These are phyloP conservation scores for Eilema depressum DNA, from an alignment of 2,888 invertebrate species.

Conservation along the genomic window DNA sequence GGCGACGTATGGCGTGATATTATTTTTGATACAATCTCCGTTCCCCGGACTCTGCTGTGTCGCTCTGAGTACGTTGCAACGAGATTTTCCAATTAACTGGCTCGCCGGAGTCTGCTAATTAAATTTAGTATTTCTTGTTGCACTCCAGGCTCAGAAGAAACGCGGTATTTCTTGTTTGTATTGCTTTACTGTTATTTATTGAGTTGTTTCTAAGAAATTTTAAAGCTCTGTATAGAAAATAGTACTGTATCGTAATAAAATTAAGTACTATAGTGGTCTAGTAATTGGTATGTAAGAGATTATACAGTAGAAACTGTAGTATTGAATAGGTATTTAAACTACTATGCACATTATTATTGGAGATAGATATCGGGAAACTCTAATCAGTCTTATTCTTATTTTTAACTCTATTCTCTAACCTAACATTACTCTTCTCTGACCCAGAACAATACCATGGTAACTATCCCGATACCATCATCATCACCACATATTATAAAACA, in stretches of 20 bases:
- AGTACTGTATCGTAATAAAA: not conserved
- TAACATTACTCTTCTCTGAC: too few relatives aligned
- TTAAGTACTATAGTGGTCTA: too few relatives aligned
- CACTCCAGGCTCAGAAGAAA: not conserved
- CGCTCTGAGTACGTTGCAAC: constrained; percentile 3
- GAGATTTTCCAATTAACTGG: constrained; percentile 26
- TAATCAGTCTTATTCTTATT: too few relatives aligned
- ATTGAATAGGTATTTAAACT: too few relatives aligned
- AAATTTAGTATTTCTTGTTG: constrained; percentile 20
- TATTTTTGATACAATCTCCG: not conserved
- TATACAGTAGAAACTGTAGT: too few relatives aligned
- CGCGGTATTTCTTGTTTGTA: not conserved
- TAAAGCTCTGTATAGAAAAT: not conserved
- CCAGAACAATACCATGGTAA: too few relatives aligned
- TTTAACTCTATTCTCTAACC: too few relatives aligned
- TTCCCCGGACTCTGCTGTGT: not conserved
- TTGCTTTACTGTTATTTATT: not conserved
- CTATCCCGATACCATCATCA: too few relatives aligned
- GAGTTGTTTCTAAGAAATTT: not conserved
- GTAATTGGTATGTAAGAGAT: too few relatives aligned
- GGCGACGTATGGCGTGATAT: not conserved
- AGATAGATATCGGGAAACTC: too few relatives aligned
- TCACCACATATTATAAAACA: too few relatives aligned
- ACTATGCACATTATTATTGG: too few relatives aligned
- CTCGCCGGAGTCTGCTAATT: constrained; percentile 20